These are phyloP conservation scores for Podarcis cretensis DNA, from an alignment of 2,113 vertebrate species.

Conservation along the genomic window DNA sequence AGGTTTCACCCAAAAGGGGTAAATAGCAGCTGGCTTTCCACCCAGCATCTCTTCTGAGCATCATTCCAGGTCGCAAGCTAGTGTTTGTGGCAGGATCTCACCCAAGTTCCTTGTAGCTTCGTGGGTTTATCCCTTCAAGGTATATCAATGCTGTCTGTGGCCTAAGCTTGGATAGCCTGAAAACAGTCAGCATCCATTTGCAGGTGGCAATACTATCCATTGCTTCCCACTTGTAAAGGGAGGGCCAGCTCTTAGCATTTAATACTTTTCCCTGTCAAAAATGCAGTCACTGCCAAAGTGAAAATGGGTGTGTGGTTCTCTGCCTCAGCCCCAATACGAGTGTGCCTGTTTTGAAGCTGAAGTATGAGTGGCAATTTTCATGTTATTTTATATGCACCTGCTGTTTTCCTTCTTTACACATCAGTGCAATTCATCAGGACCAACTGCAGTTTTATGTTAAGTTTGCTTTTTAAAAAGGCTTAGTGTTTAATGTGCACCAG, in stretches of 20 bases:
- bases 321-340: too few species aligned
- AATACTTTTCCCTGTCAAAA: background rate
- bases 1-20: too few species aligned
- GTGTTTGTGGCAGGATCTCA: background rate
- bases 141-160: too few species aligned
- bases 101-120: background rate
- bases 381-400: background rate
- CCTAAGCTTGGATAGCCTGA: too few species aligned
- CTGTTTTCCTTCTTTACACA: background rate
- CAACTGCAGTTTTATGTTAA: background rate
- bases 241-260: background rate
- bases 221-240: background rate
- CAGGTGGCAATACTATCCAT: background rate
- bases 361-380: too few species aligned
- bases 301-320: background rate
- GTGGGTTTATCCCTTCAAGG: background rate
- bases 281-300: background rate
- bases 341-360: background rate
- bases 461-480: too few species aligned
- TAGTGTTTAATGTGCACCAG: too few species aligned
- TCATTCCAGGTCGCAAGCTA: background rate
- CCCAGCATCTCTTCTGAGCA: too few species aligned
- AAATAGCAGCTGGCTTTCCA: too few species aligned
- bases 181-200: background rate
- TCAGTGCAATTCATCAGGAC: background rate